Conservation (phyloP, 2,888 invertebrate species). For the Strigamia maritima region DNA sequence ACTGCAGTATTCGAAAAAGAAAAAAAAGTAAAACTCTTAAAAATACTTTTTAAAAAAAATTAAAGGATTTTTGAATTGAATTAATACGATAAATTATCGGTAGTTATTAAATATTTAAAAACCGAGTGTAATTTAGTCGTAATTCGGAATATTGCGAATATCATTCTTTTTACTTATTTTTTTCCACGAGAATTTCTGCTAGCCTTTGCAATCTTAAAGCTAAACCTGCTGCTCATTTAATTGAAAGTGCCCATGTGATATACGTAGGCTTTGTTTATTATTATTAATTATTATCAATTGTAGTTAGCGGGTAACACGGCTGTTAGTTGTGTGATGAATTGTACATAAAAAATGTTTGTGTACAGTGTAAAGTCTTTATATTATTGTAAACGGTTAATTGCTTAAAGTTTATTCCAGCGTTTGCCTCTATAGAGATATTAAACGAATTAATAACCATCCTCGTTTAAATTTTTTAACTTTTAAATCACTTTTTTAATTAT, state of each 20-base stretch:
- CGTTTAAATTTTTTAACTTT: background rate
- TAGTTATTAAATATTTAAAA: background rate
- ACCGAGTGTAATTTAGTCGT: background rate
- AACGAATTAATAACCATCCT: background rate
- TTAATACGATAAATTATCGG: no score
- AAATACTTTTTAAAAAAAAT: background rate
- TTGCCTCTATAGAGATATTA: constrained; percentile 25
- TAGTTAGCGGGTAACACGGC: constrained; percentile 3
- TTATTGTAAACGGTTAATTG: constrained; percentile 11
- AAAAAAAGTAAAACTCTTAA: background rate
- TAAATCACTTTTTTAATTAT: background rate
- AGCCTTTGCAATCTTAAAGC: constrained; percentile 9
- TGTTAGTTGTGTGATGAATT: background rate
- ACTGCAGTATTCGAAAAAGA: constrained; percentile 12
- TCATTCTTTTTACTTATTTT: background rate
- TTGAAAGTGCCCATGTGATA: constrained; percentile 24
- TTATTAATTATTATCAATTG: background rate
- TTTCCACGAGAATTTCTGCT: background rate
- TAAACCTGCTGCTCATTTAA: constrained; percentile 17
- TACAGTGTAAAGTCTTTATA: constrained; percentile 28
- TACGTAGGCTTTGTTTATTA: background rate
- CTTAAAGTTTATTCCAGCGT: constrained; percentile 21
- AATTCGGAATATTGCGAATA: background rate
- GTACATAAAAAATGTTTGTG: constrained; percentile 23
- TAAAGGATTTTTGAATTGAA: no score